A percentile compares a stretch with the other conserved stretches of the same genome.
These are phyloP conservation scores for Dimorphilus gyrociliatus DNA, from an alignment of 2,888 invertebrate genomes.

Conservation along the genomic window DNA sequence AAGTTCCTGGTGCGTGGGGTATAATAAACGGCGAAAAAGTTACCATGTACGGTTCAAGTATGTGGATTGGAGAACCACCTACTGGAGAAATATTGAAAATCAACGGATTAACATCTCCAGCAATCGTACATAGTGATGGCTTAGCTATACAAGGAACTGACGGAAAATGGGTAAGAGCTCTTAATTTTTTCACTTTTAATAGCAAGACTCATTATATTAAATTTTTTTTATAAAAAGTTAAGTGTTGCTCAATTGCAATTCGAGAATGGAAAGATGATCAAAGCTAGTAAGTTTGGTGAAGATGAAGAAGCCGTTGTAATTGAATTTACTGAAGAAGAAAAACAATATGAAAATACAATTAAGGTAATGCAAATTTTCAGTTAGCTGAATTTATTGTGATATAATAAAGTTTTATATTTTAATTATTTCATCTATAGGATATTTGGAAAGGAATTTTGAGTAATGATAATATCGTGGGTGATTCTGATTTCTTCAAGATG, in stretches of 20 bases:
- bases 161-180: slow-evolving; percentile 50
- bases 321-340: slow-evolving; percentile 44
- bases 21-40: slow-evolving; percentile 48
- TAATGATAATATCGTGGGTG: slow-evolving; percentile 47
- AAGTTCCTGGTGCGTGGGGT: slow-evolving; percentile 77
- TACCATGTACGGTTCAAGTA: slow-evolving; percentile 60
- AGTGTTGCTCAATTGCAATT: slow-evolving; percentile 56
- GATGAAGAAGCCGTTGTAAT: slow-evolving; percentile 42
- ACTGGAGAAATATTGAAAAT: slow-evolving; percentile 45
- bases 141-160: slow-evolving; percentile 65
- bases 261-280: slow-evolving; percentile 55
- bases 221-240: slow-evolving; percentile 43
- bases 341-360: slow-evolving; percentile 46
- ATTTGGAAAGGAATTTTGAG: slow-evolving; percentile 76
- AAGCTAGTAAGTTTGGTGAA: slow-evolving; percentile 55
- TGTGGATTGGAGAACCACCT: slow-evolving; percentile 47
- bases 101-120: slow-evolving; percentile 47
- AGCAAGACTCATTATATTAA: neutral
- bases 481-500: slow-evolving; percentile 77
- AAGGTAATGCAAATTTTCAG: slow-evolving; percentile 20
- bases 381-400: neutral
- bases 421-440: no score
- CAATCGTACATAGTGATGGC: slow-evolving; percentile 59
- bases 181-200: slow-evolving; percentile 1
- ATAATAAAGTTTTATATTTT: no score